A percentile compares a stretch with the other conserved stretches of the same genome.
Conservation (phyloP, 2,797 vertebrate genomes). For the Simalia tracyae region DNA sequence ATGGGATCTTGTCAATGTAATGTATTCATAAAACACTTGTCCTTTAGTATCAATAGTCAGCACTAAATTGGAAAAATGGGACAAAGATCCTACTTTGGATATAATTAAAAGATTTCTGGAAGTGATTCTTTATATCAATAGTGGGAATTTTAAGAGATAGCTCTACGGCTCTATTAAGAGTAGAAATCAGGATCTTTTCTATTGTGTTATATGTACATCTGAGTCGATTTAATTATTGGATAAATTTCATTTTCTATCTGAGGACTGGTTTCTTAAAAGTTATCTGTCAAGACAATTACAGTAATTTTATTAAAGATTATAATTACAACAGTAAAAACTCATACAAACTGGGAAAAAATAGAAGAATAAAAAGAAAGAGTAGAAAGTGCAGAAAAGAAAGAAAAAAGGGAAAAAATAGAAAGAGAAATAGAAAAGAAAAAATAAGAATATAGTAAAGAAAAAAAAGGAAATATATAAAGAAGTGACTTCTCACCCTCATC, state of each 20-base stretch:
- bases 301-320: not conserved
- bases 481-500: not conserved
- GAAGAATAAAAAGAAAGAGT: not conserved
- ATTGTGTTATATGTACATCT: not conserved
- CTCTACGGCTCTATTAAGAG: not conserved
- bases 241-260: not conserved
- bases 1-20: not conserved
- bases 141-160: not conserved
- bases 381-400: not conserved
- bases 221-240: not conserved
- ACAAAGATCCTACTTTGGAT: not conserved
- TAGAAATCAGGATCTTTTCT: not conserved
- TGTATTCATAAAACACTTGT: not conserved
- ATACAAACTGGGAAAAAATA: not conserved
- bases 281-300: not conserved
- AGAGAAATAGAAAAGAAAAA: not conserved
- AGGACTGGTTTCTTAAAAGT: slow-evolving; percentile 4
- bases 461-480: not conserved
- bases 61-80: not conserved
- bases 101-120: not conserved
- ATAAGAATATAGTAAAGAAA: not conserved
- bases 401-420: not conserved
- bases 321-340: not conserved
- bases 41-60: not conserved
- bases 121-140: not conserved